Base-by-base conservation (phyloP, 2,888 invertebrate genomes). In the Taenaris catops region DNA sequence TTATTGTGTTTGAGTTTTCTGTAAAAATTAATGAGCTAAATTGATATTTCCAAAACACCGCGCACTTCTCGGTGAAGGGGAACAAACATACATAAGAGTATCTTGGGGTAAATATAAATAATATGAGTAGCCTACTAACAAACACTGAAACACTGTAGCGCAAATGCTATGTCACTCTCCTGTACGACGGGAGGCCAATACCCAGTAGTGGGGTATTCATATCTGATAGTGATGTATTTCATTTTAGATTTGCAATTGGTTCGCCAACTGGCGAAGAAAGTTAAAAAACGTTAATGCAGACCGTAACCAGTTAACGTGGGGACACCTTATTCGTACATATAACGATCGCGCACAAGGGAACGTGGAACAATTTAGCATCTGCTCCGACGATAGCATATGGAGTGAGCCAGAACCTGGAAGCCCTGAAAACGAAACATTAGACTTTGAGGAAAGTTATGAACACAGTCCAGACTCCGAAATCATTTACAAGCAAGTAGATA, bases 191-290 rank as follows among this genome's bases (percentile, higher is more conserved):
- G n/a, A n/a, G n/a, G n/a, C n/a, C n/a, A n/a, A n/a, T n/a, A n/a
- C n/a, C n/a, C n/a, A n/a, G n/a, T n/a, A n/a, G n/a, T n/a, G n/a
- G n/a, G n/a, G n/a, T n/a, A n/a, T n/a, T 10, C 11, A 12, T 4
- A 4, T 18, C 14, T 14, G 2, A 14, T 14, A 3, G 2, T 14
- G 16, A 9, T 16, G n/a, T n/a, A 9, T 23, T 16, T 23, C 1
- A 23, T 74, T 72, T 27, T 73, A 92, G 91, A 91, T 92, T 37
- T 92, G 92, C 55, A 94, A 94, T 68, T 94, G 94, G 94, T 94
- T 94, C 63, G 94, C 94, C n/a, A 94, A 94, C 58, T 94, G 94
- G 94, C 84, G 94, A 40, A 76, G 94, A 53, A 94, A 94, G 64
- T 71, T 94, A 37, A 93, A 93, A 72, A 93, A 93, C 61, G 92